phyloP scores from a whole-genome alignment of 2,113 vertebrate species.

The Hymenochirus boettgeri region DNA sequence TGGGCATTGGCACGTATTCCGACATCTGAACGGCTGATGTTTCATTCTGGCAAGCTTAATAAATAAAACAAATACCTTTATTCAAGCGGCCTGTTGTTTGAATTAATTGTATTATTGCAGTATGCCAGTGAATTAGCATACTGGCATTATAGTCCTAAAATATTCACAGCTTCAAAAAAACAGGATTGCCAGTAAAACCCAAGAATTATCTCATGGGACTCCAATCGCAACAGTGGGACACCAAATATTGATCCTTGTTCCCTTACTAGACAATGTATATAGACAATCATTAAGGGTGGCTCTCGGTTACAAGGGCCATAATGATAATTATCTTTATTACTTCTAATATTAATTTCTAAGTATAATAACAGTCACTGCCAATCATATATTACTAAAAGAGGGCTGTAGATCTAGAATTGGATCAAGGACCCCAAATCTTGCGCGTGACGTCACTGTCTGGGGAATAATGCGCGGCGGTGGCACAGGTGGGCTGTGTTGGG shows the following conservation, averaged over 20 bases:
- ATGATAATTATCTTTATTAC: background rate
- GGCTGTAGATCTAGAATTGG: too few species aligned
- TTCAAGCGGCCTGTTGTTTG: background rate
- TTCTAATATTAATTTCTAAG: too few species aligned
- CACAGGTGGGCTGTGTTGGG: too few species aligned
- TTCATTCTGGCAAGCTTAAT: slow-evolving; percentile 13
- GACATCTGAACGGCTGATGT: slow-evolving; percentile 3
- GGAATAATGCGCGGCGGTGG: too few species aligned
- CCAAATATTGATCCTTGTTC: slow-evolving; percentile 34
- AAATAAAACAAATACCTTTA: background rate
- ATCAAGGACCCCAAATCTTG: too few species aligned
- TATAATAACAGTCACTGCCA: too few species aligned
- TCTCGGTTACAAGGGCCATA: background rate
- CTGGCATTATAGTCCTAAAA: slow-evolving; percentile 17
- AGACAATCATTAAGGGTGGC: background rate
- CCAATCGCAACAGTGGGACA: background rate
- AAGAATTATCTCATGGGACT: slow-evolving; percentile 10
- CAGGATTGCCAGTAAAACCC: slow-evolving; percentile 12
- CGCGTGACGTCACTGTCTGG: too few species aligned
- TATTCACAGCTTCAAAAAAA: slow-evolving; percentile 5
- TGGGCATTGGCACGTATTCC: background rate
- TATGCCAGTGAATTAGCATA: slow-evolving; percentile 7
- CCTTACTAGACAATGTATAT: slow-evolving; percentile 15
- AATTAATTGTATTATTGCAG: background rate
- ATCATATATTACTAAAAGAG: too few species aligned